Evolutionary conservation across 2,888 invertebrate genomes (phyloP).

Genomic region (Deilephila elpenor): DNA sequence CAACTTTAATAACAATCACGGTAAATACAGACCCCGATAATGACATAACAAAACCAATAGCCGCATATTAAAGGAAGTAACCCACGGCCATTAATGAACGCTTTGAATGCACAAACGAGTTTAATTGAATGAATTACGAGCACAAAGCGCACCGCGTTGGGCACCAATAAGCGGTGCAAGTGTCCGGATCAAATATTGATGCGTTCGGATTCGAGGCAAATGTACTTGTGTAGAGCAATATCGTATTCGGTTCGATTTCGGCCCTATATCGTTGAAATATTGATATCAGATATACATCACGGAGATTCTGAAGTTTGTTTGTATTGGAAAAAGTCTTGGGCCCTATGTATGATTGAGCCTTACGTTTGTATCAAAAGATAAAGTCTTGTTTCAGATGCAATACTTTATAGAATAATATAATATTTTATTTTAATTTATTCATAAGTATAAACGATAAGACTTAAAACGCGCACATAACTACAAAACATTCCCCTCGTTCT

Average conservation of each 20-base stretch:
- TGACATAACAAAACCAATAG: neutral
- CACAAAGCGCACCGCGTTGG: constrained; percentile 23
- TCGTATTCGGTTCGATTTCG: neutral
- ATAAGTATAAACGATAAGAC: no score
- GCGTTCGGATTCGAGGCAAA: neutral
- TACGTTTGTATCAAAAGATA: no score
- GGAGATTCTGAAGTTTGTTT: neutral
- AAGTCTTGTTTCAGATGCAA: no score
- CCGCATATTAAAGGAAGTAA: neutral
- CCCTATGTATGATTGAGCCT: no score
- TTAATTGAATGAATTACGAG: constrained; percentile 24
- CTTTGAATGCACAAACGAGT: constrained; percentile 1
- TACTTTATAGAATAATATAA: no score
- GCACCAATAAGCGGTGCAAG: constrained; percentile 32
- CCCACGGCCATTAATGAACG: neutral
- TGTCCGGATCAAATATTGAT: constrained; percentile 30
- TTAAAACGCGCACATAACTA: no score
- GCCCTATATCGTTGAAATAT: neutral
- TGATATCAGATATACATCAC: neutral
- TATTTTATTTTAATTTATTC: no score
- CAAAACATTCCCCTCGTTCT: no score
- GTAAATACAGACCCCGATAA: neutral
- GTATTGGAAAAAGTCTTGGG: neutral
- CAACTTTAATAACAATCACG: neutral
- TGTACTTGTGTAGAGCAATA: neutral